Conservation (phyloP, 2,888 invertebrate species). For the Rotaria sp. region DNA sequence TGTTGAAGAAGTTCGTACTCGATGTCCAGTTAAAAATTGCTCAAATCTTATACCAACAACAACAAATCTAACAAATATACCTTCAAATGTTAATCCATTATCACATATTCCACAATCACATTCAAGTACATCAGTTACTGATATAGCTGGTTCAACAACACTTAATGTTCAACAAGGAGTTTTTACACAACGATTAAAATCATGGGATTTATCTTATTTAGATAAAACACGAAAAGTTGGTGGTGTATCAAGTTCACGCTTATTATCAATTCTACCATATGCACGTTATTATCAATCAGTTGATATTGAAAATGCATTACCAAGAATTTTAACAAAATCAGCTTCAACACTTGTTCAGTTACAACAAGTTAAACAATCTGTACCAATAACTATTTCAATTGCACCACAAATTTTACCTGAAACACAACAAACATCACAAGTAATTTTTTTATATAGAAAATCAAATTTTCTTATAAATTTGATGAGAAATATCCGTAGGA, state of each 20-base stretch:
- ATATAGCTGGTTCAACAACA: not conserved
- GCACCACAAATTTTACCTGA: not conserved
- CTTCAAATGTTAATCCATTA: slow-evolving; percentile 1
- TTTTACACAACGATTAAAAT: not conserved
- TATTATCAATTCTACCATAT: not conserved
- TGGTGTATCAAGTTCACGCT: not conserved
- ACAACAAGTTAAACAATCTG: not conserved
- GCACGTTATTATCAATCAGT: not conserved
- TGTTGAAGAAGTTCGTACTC: slow-evolving; percentile 87
- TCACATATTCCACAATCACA: slow-evolving; percentile 35
- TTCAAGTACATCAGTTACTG: slow-evolving; percentile 4
- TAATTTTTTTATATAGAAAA: no score
- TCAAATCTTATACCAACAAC: slow-evolving; percentile 57
- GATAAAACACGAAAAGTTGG: not conserved
- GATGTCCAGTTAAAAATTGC: slow-evolving; percentile 85
- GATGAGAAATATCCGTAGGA: no score
- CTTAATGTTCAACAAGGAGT: not conserved
- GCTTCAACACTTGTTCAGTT: not conserved
- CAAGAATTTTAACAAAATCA: not conserved
- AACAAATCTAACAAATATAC: slow-evolving; percentile 16
- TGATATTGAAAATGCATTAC: slow-evolving; percentile 19
- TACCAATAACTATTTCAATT: not conserved
- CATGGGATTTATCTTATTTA: not conserved
- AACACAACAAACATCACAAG: not conserved
- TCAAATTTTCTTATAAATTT: no score